These are phyloP conservation scores for Glaucidium brasilianum DNA, from an alignment of 2,113 vertebrate genomes.

Conservation along the genomic window DNA sequence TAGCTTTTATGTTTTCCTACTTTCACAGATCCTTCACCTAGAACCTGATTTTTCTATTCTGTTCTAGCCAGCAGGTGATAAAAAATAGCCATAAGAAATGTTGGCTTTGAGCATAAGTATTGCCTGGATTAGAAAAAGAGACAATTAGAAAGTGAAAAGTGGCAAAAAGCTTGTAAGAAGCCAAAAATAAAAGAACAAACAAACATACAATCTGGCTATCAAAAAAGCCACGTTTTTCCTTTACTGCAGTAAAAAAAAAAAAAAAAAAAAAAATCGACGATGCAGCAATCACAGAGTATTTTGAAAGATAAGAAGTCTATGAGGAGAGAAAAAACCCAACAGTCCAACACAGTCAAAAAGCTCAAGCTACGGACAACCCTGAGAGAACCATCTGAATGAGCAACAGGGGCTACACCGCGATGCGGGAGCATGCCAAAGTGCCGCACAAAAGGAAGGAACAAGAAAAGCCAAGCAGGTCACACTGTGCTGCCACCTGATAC, in stretches of 20 bases:
- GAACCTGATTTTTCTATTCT: neutral
- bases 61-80: slow-evolving; percentile 6
- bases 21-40: neutral
- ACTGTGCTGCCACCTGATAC: rapidly evolving
- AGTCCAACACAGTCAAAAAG: neutral
- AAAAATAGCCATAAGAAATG: neutral
- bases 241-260: neutral
- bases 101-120: neutral
- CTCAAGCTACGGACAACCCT: rapidly evolving
- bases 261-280: neutral
- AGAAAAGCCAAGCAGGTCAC: rapidly evolving
- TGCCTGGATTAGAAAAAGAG: neutral
- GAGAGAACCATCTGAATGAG: neutral
- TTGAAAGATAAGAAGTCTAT: neutral
- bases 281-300: neutral
- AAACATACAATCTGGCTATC: slow-evolving; percentile 6
- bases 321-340: neutral
- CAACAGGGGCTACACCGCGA: rapidly evolving
- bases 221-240: neutral
- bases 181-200: slow-evolving; percentile 39
- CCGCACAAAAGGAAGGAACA: rapidly evolving
- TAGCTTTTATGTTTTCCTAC: neutral
- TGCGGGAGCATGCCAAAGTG: rapidly evolving
- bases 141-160: slow-evolving; percentile 8
- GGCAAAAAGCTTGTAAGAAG: slow-evolving; percentile 9